These are phyloP conservation scores for Macrotrachela quadricornifera DNA, from an alignment of 1,140 invertebrate species.

Conservation along the genomic window DNA sequence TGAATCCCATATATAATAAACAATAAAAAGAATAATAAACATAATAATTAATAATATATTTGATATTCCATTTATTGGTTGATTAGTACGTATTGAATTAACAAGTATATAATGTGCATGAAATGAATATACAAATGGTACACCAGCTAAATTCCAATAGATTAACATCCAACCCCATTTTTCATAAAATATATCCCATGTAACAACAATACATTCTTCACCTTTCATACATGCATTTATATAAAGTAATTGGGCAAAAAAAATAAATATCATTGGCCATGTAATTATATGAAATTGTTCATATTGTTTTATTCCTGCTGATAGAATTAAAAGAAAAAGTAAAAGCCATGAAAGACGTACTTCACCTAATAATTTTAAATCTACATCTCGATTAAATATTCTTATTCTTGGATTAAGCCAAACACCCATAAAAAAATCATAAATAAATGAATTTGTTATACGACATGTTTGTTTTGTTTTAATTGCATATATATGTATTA, in stretches of 20 bases:
- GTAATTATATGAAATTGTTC: background rate
- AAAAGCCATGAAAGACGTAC: conserved; percentile 12
- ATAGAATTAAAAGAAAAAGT: background rate
- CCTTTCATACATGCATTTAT: conserved; percentile 1
- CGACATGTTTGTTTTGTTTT: too few relatives aligned
- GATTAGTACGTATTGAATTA: conserved; percentile 6
- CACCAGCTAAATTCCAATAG: conserved; percentile 38
- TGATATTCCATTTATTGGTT: background rate
- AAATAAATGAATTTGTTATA: conserved; percentile 22
- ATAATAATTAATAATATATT: background rate
- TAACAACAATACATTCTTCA: conserved; percentile 40
- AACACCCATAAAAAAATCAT: conserved; percentile 55
- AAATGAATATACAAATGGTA: conserved; percentile 39
- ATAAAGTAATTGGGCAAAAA: background rate
- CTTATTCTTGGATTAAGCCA: conserved; percentile 51
- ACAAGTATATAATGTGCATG: conserved; percentile 24
- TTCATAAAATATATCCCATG: conserved; percentile 46
- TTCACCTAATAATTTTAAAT: conserved; percentile 47
- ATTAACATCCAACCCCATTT: conserved; percentile 45
- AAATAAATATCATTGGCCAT: background rate
- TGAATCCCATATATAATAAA: too few relatives aligned
- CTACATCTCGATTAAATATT: conserved; percentile 27
- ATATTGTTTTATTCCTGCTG: background rate
- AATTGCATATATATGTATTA: too few relatives aligned
- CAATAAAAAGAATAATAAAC: too few relatives aligned